Evolutionary conservation across 2,797 vertebrate genomes (phyloP).

Genomic region (Semaprochilodus insignis): DNA sequence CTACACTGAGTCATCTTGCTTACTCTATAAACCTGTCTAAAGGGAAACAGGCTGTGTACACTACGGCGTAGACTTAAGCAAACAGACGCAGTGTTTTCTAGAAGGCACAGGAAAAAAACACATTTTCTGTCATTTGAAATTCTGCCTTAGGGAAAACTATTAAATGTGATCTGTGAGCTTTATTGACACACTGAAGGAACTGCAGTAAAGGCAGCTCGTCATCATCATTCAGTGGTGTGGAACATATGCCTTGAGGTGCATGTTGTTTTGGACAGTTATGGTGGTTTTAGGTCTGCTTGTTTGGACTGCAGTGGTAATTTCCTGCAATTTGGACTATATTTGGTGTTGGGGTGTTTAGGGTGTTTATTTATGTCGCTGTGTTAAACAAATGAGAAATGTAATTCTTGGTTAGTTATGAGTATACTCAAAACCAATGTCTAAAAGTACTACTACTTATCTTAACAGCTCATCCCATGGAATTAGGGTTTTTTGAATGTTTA

Average conservation of each 20-base stretch:
- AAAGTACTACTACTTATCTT: not conserved
- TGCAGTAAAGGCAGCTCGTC: not conserved
- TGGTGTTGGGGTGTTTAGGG: not conserved
- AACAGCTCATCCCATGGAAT: not conserved
- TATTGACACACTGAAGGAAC: not conserved
- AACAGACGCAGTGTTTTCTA: not conserved
- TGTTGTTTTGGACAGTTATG: not conserved
- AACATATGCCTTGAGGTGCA: not conserved
- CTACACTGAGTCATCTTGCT: not conserved
- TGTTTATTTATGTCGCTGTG: not conserved
- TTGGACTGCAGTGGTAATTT: not conserved
- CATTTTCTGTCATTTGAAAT: not conserved
- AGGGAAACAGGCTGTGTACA: not conserved
- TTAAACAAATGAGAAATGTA: constrained; percentile 3
- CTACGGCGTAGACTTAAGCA: constrained; percentile 7
- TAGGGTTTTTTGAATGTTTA: not conserved
- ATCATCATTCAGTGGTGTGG: not conserved
- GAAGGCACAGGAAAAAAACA: not conserved
- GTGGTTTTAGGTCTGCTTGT: constrained; percentile 2
- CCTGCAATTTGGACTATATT: not conserved
- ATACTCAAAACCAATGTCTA: not conserved
- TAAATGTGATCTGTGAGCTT: no score
- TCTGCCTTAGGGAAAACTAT: no score
- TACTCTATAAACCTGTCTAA: not conserved
- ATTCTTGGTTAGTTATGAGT: not conserved